These are phyloP conservation scores for Ciconia stormi DNA, from an alignment of 2,113 vertebrate species.

Conservation along the genomic window DNA sequence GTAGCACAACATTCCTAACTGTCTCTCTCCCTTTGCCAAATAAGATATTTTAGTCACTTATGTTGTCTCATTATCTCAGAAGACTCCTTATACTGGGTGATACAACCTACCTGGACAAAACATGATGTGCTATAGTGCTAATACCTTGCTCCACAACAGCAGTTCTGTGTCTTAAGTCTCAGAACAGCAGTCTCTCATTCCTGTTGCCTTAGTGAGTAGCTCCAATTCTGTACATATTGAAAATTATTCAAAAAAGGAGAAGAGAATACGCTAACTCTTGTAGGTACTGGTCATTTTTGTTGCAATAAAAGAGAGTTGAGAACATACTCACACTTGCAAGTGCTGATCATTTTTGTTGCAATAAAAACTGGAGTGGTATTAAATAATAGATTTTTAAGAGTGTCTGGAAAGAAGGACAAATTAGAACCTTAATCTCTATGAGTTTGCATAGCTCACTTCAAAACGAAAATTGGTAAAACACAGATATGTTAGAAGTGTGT, in stretches of 20 bases:
- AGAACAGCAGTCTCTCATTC: neutral
- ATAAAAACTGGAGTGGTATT: neutral
- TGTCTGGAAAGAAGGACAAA: neutral
- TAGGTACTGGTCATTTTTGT: neutral
- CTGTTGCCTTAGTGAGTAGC: neutral
- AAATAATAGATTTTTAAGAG: neutral
- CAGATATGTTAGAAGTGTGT: neutral
- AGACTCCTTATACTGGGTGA: neutral
- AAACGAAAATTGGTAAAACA: neutral
- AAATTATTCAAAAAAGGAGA: neutral
- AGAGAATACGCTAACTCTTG: neutral
- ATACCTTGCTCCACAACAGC: neutral
- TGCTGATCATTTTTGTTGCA: neutral
- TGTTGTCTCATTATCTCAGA: neutral
- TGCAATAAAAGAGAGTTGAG: neutral
- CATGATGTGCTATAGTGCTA: neutral
- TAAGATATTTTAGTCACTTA: neutral
- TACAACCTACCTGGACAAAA: neutral
- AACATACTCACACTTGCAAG: neutral
- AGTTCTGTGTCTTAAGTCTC: no score
- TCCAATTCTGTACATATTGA: neutral
- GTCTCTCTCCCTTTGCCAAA: neutral
- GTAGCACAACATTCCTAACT: neutral
- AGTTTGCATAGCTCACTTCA: neutral
- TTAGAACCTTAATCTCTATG: neutral